phyloP scores from a whole-genome alignment of 37 sponge, comb jelly and placozoan species.

The Chondrosia reniformis region DNA sequence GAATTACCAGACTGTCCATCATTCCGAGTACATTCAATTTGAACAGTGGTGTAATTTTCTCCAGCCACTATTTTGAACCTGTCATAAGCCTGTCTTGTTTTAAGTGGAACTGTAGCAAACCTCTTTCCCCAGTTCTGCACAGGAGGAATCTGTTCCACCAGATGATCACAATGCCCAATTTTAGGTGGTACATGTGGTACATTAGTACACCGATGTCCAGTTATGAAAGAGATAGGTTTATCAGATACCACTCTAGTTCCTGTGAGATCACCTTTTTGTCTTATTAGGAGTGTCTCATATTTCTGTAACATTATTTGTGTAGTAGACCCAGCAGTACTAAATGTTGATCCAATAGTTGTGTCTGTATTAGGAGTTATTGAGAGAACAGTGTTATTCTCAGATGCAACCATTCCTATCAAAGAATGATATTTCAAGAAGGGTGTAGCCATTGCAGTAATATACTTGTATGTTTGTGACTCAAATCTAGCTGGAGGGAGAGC shows the following conservation, averaged over 20 bases:
- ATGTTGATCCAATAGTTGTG: too few species aligned
- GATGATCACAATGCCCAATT: slow-evolving; percentile 32
- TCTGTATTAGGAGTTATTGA: too few species aligned
- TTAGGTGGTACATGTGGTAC: not conserved
- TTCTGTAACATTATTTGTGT: not conserved
- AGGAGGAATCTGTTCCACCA: slow-evolving; percentile 57
- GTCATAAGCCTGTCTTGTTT: slow-evolving; percentile 1
- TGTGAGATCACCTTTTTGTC: slow-evolving; percentile 24
- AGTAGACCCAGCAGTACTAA: too few species aligned
- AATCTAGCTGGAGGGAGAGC: too few species aligned
- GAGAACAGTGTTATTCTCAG: too few species aligned
- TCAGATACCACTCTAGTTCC: slow-evolving; percentile 17
- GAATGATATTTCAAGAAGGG: too few species aligned
- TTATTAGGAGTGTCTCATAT: not conserved
- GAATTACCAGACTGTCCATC: not conserved
- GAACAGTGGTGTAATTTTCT: not conserved
- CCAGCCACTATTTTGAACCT: not conserved
- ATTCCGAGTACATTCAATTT: not conserved
- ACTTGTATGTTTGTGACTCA: too few species aligned
- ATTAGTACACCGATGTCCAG: not conserved
- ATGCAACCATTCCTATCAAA: too few species aligned
- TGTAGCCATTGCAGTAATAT: too few species aligned
- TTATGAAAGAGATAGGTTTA: slow-evolving; percentile 12
- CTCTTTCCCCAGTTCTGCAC: slow-evolving; percentile 18
- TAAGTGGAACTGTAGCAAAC: slow-evolving; percentile 28